Evolutionary conservation across 1,140 invertebrate species (phyloP).

Genomic region (Potamilus streckersoni): DNA sequence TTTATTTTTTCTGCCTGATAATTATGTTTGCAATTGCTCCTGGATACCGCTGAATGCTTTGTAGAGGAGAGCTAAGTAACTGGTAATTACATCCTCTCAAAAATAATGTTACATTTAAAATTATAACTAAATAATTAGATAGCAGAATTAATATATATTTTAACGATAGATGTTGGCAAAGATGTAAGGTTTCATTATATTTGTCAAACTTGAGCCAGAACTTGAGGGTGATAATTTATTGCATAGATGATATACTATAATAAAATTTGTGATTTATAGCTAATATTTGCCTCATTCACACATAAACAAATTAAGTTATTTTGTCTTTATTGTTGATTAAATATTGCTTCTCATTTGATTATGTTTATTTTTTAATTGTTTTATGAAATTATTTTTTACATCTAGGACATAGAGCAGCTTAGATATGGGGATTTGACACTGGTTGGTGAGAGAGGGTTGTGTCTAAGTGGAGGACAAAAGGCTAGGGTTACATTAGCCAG

Average conservation of each 20-base stretch:
- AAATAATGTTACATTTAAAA: too few relatives aligned
- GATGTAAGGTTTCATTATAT: too few relatives aligned
- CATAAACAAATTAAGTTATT: not conserved
- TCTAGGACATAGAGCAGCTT: constrained; percentile 79
- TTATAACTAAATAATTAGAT: too few relatives aligned
- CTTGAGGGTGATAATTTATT: constrained; percentile 74
- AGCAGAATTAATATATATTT: too few relatives aligned
- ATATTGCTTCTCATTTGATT: not conserved
- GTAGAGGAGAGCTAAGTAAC: too few relatives aligned
- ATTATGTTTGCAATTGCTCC: too few relatives aligned
- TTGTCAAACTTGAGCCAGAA: constrained; percentile 76
- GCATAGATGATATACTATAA: constrained; percentile 40
- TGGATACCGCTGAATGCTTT: too few relatives aligned
- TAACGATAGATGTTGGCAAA: too few relatives aligned
- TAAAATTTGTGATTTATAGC: constrained; percentile 55
- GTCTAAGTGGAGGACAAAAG: constrained; percentile 90
- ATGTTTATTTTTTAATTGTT: not conserved
- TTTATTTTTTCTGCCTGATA: too few relatives aligned
- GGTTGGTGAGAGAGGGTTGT: constrained; percentile 86
- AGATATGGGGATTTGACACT: constrained; percentile 84
- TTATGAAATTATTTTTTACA: not conserved
- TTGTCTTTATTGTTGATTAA: not conserved
- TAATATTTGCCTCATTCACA: constrained; percentile 37
- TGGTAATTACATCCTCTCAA: too few relatives aligned
- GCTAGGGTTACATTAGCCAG: constrained; percentile 81